Evolutionary conservation across 2,888 invertebrate genomes (phyloP).

Genomic region (Ischnus inquisitorius): DNA sequence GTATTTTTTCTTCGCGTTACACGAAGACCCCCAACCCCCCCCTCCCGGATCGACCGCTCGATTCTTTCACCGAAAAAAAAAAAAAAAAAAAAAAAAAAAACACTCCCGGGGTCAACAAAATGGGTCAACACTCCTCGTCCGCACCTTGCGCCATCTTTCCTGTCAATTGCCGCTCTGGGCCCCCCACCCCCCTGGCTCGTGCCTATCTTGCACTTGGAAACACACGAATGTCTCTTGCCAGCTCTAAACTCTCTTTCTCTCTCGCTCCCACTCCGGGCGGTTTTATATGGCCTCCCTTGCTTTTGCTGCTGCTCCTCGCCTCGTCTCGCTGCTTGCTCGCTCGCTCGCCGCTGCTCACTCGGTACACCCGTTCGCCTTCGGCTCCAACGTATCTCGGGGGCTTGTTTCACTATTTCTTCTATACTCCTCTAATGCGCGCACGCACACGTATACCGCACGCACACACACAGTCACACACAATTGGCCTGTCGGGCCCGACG

Average conservation of each 20-base stretch:
- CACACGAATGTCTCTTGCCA: conserved; percentile 30
- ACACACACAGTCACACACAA: neutral
- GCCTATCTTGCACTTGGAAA: conserved; percentile 36
- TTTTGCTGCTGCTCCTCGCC: conserved; percentile 1
- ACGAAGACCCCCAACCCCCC: conserved; percentile 34
- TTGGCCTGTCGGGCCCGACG: neutral
- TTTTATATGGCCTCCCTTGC: conserved; percentile 26
- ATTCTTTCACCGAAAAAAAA: conserved; percentile 69
- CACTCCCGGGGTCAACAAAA: conserved; percentile 76
- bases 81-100: conserved; percentile 42
- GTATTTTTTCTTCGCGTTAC: no score
- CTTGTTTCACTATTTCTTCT: conserved; percentile 13
- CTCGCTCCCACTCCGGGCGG: conserved; percentile 20
- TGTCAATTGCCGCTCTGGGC: conserved; percentile 72
- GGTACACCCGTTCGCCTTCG: conserved; percentile 35
- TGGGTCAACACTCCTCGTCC: conserved; percentile 86
- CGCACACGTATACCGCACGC: neutral
- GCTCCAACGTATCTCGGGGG: neutral
- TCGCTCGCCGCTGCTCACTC: conserved; percentile 7
- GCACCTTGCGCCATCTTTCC: conserved; percentile 85
- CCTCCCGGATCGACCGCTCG: conserved; percentile 67
- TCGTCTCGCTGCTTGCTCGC: conserved; percentile 50
- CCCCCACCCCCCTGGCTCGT: conserved; percentile 47
- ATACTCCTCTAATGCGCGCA: conserved; percentile 1
- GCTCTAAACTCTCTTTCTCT: conserved; percentile 4